Base-by-base conservation (phyloP, 1,140 invertebrate species). In the Aphelenchoides avenae region DNA sequence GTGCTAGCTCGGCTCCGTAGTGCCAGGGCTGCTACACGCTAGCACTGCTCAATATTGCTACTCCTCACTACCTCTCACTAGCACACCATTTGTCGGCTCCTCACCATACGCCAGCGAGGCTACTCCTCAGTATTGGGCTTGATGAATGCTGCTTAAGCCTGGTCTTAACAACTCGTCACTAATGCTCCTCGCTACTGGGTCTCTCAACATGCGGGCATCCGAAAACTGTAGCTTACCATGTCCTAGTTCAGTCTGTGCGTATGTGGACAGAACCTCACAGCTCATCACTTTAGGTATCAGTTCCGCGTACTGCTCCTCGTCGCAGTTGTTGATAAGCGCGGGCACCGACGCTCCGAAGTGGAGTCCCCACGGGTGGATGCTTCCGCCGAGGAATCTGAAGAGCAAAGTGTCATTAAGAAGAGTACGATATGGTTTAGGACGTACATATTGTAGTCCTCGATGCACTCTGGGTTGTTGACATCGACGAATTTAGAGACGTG, bases 191-290 rank as follows among this genome's bases (percentile, higher is more conserved):
- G n/a, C n/a, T n/a, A n/a, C n/a, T n/a, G n/a, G n/a, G n/a, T n/a
- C n/a, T n/a, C n/a, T n/a, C n/a, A 13, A 22, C 30, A n/a, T n/a
- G n/a, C n/a, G 13, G 6, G 36, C 18, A 6, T 41, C n/a, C 5
- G 26, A 2, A 3, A 11, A 2, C 11, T 43, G 11, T 11, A n/a
- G 34, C 34, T 9, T 15, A 26, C 5, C n/a, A 40, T 47, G 18
- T 20, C 34, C 50, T 13, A 92, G 78, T 80, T 92, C 90, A 18
- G 90, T 92, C 84, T 92, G 91, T 47, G 89, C 89, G 79, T 93
- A 93, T 18, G 89, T 91, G 50, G 89, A 89, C 70, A 94, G 85
- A 61, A 94, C 88, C 68, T 85, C 83, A 51, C 86, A 85, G 58
- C 83, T 83, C 83, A 87, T 86, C 5, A 89, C 88, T 71, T 84